Conservation (phyloP, 2,888 invertebrate species). For the Coleophora flavipennella region DNA sequence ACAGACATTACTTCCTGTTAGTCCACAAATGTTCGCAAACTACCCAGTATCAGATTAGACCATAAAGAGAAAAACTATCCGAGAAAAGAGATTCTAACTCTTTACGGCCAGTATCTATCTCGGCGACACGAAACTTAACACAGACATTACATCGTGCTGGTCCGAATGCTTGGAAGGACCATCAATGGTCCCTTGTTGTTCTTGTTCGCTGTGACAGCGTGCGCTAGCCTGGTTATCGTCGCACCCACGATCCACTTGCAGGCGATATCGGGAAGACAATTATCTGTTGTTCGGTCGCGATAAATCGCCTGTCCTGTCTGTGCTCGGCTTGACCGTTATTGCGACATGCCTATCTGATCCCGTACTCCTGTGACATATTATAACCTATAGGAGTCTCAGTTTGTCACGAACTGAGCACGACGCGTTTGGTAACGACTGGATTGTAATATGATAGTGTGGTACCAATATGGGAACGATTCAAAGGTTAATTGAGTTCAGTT, state of each 20-base stretch:
- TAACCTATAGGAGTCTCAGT: conserved; percentile 5
- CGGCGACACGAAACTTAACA: not conserved
- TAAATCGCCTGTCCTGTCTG: conserved; percentile 35
- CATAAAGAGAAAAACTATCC: too few relatives aligned
- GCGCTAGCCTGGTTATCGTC: conserved; percentile 20
- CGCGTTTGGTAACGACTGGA: too few relatives aligned
- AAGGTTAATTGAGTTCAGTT: conserved; percentile 5
- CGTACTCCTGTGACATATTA: conserved; percentile 40
- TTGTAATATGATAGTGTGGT: too few relatives aligned
- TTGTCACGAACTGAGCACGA: conserved; percentile 5
- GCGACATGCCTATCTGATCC: conserved; percentile 39
- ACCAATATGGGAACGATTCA: too few relatives aligned
- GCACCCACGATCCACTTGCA: conserved; percentile 44
- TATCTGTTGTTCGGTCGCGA: conserved; percentile 34
- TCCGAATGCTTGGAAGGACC: too few relatives aligned
- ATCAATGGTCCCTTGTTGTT: not conserved
- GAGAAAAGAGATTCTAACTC: not conserved
- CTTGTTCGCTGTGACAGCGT: conserved; percentile 20
- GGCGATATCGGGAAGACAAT: conserved; percentile 44
- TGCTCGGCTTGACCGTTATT: conserved; percentile 28
- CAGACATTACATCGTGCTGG: too few relatives aligned
- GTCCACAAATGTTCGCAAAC: too few relatives aligned
- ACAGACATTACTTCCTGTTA: too few relatives aligned
- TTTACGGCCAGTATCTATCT: conserved; percentile 1
- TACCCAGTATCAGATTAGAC: too few relatives aligned